Conservation (phyloP, 1,140 invertebrate species). For the Drosophila athabasca region DNA sequence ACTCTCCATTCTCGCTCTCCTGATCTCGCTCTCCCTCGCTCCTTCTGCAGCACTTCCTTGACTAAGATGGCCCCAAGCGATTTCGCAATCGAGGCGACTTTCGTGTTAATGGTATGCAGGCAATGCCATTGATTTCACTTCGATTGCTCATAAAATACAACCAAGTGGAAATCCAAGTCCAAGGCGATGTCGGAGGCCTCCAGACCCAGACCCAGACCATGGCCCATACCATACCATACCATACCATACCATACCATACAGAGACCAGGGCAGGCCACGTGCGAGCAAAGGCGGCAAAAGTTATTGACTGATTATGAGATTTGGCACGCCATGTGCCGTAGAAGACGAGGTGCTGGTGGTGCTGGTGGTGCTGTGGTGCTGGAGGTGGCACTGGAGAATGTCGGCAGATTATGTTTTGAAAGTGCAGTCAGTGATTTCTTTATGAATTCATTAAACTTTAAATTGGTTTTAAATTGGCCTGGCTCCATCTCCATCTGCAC, state of each 20-base stretch:
- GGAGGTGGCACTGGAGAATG: conserved; percentile 31
- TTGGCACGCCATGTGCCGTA: conserved; percentile 72
- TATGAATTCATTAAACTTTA: conserved; percentile 82
- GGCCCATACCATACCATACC: no score
- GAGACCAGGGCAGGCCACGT: conserved; percentile 42
- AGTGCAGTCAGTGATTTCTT: conserved; percentile 80
- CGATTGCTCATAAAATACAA: conserved; percentile 80
- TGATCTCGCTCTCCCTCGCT: conserved; percentile 10
- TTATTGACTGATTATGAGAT: conserved; percentile 83
- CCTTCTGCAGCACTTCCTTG: conserved; percentile 24
- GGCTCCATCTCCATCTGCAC: conserved; percentile 32
- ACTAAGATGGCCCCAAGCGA: conserved; percentile 61
- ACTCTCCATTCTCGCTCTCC: conserved; percentile 6
- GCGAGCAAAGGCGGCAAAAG: conserved; percentile 76
- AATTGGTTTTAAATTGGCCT: conserved; percentile 81
- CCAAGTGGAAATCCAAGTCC: conserved; percentile 62
- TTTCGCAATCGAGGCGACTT: conserved; percentile 71
- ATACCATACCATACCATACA: neutral
- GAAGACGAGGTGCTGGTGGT: conserved; percentile 1
- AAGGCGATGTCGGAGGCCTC: conserved; percentile 20
- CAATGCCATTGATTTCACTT: conserved; percentile 82
- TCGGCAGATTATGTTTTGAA: conserved; percentile 82
- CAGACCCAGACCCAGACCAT: conserved; percentile 22
- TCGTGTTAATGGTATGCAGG: conserved; percentile 82
- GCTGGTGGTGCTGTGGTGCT: no score